phyloP scores from a whole-genome alignment of 2,113 vertebrate genomes.

The Puntigrus tetrazona region DNA sequence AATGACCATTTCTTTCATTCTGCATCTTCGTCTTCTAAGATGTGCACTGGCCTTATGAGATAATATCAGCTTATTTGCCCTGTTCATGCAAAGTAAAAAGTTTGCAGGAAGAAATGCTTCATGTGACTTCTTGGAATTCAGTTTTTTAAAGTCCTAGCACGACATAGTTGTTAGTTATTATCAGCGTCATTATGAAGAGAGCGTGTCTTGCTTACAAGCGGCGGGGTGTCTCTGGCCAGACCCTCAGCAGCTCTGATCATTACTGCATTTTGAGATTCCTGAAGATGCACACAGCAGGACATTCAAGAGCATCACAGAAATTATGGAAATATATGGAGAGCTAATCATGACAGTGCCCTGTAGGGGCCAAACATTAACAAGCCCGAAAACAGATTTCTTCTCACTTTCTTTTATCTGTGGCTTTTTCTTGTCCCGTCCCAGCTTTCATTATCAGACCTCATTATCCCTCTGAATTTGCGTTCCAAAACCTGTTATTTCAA shows the following conservation, averaged over 20 bases:
- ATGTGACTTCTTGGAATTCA: background rate
- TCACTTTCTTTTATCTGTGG: slow-evolving; percentile 67
- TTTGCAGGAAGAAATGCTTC: background rate
- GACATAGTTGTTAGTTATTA: slow-evolving; percentile 34
- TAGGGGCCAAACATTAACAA: slow-evolving; percentile 80
- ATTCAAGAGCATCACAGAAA: slow-evolving; percentile 79
- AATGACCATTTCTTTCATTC: slow-evolving; percentile 9
- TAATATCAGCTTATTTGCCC: background rate
- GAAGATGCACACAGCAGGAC: slow-evolving; percentile 78
- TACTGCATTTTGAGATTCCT: slow-evolving; percentile 68
- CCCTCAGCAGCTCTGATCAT: slow-evolving; percentile 42
- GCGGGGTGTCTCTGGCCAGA: slow-evolving; percentile 39
- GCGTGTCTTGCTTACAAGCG: slow-evolving; percentile 8
- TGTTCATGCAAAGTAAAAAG: background rate
- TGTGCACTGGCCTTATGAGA: background rate
- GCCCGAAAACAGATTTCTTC: slow-evolving; percentile 66
- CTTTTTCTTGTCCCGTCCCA: slow-evolving; percentile 67
- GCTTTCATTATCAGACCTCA: slow-evolving; percentile 73
- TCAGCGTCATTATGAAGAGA: slow-evolving; percentile 19
- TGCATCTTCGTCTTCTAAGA: background rate
- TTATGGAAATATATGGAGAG: slow-evolving; percentile 86
- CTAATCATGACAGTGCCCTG: slow-evolving; percentile 79
- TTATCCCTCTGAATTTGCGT: slow-evolving; percentile 70
- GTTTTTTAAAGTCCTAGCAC: background rate
- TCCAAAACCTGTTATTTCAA: slow-evolving; percentile 64